Base-by-base conservation (phyloP, 2,888 invertebrate species). In the Eretmocerus hayati region DNA sequence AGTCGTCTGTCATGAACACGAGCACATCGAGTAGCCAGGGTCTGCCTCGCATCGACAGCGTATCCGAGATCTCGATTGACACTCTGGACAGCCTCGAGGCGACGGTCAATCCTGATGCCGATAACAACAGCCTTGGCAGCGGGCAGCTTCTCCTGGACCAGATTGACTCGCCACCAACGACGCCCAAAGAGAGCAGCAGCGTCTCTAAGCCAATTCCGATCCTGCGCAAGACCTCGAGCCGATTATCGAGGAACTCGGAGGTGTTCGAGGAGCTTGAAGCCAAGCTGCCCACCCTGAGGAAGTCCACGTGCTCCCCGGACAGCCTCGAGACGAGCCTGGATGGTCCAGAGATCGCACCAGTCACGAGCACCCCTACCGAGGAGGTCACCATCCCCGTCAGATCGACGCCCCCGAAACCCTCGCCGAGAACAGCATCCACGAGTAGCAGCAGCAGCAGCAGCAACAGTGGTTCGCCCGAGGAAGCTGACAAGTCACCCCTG, bases 231-330 rank as follows among this genome's bases (percentile, higher is more conserved):
- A 65, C 67, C 1, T 68, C 70, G 41, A 66, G 63, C 20, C 58
- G 67, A 1, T 37, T 65, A 26, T 66, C 66, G 1, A 53, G 65
- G 8, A 65, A 59, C n/a, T 68, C 67, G 3, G 69, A 68, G 19
- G 62, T 69, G 23, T 67, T 65, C 54, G 69, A 69, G 20, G 67
- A 70, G 30, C 48, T 64, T 20, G 67, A 70, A n/a, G 52, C 54
- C 0, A 66, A 60, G 40, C n/a, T n/a, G n/a, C n/a, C n/a, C n/a
- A n/a, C n/a, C n/a, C 47, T 64, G 13, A 21, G 50, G 6, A 51
- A 43, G 15, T 46, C 60, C 0, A 67, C 69, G 0, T 42, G 66
- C n/a, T 71, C 71, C 0, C 69, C 69, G 2, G 71, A 71, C 48
- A 71, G 71, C 40, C 49, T 71, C 40, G 69, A 70, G 13, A 42